These are phyloP conservation scores for Sminthurides aquaticus DNA, from an alignment of 2,888 invertebrate species.

Conservation along the genomic window DNA sequence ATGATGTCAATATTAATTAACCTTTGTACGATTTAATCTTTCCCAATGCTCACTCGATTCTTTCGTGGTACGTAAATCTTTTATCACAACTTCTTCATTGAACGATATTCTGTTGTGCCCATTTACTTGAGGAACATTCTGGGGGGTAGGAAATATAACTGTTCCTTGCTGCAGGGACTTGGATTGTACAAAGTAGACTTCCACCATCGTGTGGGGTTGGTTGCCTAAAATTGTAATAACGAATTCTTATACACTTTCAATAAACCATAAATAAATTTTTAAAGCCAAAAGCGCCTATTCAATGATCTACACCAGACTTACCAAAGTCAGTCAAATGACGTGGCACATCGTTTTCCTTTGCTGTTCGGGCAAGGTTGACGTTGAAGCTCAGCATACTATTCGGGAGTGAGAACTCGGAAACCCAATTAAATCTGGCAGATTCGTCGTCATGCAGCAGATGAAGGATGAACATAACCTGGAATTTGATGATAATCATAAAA, in stretches of 20 bases:
- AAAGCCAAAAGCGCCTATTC: no score
- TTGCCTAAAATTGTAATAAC: neutral
- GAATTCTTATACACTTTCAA: neutral
- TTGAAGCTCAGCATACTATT: conserved; percentile 83
- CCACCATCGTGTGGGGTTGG: conserved; percentile 47
- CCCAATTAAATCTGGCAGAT: conserved; percentile 60
- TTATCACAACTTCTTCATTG: conserved; percentile 20
- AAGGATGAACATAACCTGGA: conserved; percentile 68
- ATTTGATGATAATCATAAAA: conserved; percentile 17
- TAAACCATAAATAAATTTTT: neutral
- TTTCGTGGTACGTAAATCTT: conserved; percentile 12
- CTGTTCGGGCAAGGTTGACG: conserved; percentile 66
- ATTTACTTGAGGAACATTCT: conserved; percentile 35
- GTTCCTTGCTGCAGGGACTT: conserved; percentile 80
- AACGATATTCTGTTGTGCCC: conserved; percentile 37
- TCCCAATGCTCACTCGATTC: no score
- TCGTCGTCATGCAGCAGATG: conserved; percentile 57
- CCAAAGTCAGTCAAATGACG: conserved; percentile 26
- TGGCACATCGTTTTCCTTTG: conserved; percentile 14
- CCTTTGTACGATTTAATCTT: no score
- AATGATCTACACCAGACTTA: no score
- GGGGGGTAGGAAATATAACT: conserved; percentile 51
- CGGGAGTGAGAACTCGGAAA: conserved; percentile 79
- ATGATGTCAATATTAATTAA: no score
- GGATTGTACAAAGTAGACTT: conserved; percentile 74